Conservation (phyloP, 2,113 vertebrate genomes). For the Callionymus lyra region DNA sequence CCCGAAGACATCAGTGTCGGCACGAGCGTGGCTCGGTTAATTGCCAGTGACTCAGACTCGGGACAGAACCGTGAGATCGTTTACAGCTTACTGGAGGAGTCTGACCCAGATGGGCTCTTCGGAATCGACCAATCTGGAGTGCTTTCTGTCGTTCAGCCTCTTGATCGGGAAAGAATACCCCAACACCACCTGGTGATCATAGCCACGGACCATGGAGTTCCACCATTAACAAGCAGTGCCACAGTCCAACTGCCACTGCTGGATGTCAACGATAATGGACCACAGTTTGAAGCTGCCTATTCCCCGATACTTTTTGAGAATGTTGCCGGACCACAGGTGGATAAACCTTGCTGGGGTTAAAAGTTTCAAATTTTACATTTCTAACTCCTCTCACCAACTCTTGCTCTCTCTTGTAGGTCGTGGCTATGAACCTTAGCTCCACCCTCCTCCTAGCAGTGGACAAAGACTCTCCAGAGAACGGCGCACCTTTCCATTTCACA, state of each 20-base stretch:
- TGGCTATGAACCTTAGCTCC: constrained; percentile 74
- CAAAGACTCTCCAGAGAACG: constrained; percentile 70
- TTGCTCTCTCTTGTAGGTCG: constrained; percentile 43
- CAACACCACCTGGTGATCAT: constrained; percentile 72
- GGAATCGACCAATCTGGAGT: constrained; percentile 69
- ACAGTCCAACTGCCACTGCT: constrained; percentile 73
- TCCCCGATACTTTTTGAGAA: constrained; percentile 80
- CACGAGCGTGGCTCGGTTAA: constrained; percentile 68
- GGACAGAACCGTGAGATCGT: constrained; percentile 72
- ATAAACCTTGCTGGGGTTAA: background rate
- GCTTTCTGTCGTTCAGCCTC: constrained; percentile 60
- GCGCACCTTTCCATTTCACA: constrained; percentile 73
- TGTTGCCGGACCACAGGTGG: constrained; percentile 50
- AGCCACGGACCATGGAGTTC: constrained; percentile 73
- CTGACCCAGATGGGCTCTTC: constrained; percentile 71
- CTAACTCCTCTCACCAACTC: background rate
- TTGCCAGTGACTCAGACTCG: constrained; percentile 77
- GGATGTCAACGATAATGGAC: constrained; percentile 84
- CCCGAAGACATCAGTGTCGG: constrained; percentile 72
- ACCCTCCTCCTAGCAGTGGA: constrained; percentile 70
- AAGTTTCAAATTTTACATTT: no score
- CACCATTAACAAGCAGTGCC: constrained; percentile 66
- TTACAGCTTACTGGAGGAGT: constrained; percentile 74
- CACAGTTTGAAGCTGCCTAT: constrained; percentile 74
- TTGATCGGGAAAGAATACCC: constrained; percentile 70